Percentiles rank a stretch among this genome's conserved stretches.
Conservation (phyloP, 2,797 vertebrate species). For the Gymnocypris eckloni region DNA sequence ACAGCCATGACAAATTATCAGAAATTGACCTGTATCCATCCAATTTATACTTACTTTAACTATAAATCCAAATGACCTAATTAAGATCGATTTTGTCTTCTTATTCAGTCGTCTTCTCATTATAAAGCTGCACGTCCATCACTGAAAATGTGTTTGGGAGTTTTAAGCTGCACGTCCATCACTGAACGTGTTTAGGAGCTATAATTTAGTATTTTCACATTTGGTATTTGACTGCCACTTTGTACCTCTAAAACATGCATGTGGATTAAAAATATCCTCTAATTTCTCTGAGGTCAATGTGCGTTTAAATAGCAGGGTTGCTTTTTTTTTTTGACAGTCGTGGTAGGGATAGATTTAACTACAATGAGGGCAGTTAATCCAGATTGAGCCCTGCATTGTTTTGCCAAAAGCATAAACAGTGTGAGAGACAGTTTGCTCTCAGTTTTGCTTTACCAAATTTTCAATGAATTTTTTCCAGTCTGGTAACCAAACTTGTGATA, state of each 20-base stretch:
- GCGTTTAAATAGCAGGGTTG: slow-evolving; percentile 31
- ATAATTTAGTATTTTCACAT: background rate
- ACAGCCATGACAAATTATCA: background rate
- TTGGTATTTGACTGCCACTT: background rate
- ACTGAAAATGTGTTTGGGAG: background rate
- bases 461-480: slow-evolving; percentile 24
- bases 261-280: background rate
- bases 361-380: slow-evolving; percentile 56
- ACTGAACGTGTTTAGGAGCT: background rate
- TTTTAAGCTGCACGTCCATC: background rate
- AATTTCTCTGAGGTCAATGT: slow-evolving; percentile 18
- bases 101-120: background rate
- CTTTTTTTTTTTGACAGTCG: slow-evolving; percentile 23
- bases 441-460: background rate
- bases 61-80: slow-evolving; percentile 7
- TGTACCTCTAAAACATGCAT: background rate
- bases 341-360: slow-evolving; percentile 56
- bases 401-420: slow-evolving; percentile 14
- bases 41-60: slow-evolving; percentile 17
- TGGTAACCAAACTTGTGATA: background rate
- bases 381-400: slow-evolving; percentile 26
- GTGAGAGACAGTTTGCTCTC: slow-evolving; percentile 13
- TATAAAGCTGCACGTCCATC: background rate
- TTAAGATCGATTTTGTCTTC: background rate
- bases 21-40: background rate